Conservation (phyloP, 2,113 vertebrate species). For the Sphyrna mokarran region DNA sequence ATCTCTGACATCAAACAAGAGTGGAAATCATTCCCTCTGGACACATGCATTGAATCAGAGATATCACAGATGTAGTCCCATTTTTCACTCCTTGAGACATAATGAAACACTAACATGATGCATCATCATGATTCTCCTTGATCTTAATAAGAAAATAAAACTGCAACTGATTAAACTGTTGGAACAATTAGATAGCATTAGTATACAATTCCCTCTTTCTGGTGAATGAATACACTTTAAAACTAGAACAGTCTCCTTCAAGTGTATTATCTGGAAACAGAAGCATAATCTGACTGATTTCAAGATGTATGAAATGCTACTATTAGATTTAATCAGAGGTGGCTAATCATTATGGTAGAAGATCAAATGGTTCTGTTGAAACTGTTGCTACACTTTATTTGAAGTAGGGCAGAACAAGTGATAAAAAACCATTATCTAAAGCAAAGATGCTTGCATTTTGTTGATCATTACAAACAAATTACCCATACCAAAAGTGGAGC, state of each 20-base stretch:
- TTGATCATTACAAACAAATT: slow-evolving; percentile 53
- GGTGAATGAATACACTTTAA: not conserved
- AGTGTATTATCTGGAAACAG: slow-evolving; percentile 13
- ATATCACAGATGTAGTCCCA: not conserved
- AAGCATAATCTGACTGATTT: not conserved
- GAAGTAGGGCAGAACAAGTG: slow-evolving; percentile 49
- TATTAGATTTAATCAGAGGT: not conserved
- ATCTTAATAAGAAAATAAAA: not conserved
- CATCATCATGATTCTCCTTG: not conserved
- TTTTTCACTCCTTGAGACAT: not conserved
- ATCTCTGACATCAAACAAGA: not conserved
- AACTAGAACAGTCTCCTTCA: not conserved
- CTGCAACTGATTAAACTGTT: not conserved
- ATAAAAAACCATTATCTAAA: slow-evolving; percentile 48
- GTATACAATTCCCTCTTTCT: not conserved
- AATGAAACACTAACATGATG: not conserved
- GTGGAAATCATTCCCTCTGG: not conserved
- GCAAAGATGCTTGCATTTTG: slow-evolving; percentile 44
- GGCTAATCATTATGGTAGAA: slow-evolving; percentile 33
- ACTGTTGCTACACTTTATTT: slow-evolving; percentile 48
- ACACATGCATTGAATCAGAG: not conserved
- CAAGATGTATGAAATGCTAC: slow-evolving; percentile 14
- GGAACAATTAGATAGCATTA: not conserved
- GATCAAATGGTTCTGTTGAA: slow-evolving; percentile 49
- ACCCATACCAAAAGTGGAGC: slow-evolving; percentile 48